Base-by-base conservation (phyloP, 2,113 vertebrate species). In the Colius striatus region DNA sequence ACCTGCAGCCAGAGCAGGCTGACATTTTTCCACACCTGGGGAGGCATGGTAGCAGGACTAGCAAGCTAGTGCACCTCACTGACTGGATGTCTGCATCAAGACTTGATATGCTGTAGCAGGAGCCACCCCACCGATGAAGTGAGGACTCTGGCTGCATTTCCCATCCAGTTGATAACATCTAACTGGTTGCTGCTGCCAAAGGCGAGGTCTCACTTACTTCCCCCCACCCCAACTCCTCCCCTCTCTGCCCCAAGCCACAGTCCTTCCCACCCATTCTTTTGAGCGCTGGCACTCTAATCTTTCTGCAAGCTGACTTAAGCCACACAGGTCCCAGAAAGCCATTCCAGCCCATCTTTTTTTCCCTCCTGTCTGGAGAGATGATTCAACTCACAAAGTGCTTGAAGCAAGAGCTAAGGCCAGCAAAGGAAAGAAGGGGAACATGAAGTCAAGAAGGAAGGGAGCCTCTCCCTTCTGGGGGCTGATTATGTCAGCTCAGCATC, bases 91-190 rank as follows among this genome's bases (percentile, higher is more conserved):
- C 53, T 15, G 30, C 22, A 11, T 0, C 1, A 1, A 51, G 38
- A 73, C 73, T 14, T 38, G 43, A 29, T 2, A 1, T 1, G 27
- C 65, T 12, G 8, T 19, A 81, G 73, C 77, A 93, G 84, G 50
- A 93, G 47, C 65, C 81, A 54, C 12, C 50, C 67, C 43, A 32
- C 23, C 0, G 3, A 47, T 4, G n/a, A 14, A 82, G 50, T 19
- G 11, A 55, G 60, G 72, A 17, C 21, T 61, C 50, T 20, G 55
- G 32, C 61, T 71, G 57, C 5, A 1, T 80, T 74, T 67, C 74
- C 77, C 83, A 71, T 30, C 23, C 89, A 75, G 65, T 68, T 87
- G 92, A 81, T 94, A 97, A 92, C 53, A 94, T 89, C 86, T 71
- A 58, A 26, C 48, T 57, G 84, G 76, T 60, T 4, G 45, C 43